phyloP scores from a whole-genome alignment of 2,113 vertebrate species.

The Catagonus wagneri region DNA sequence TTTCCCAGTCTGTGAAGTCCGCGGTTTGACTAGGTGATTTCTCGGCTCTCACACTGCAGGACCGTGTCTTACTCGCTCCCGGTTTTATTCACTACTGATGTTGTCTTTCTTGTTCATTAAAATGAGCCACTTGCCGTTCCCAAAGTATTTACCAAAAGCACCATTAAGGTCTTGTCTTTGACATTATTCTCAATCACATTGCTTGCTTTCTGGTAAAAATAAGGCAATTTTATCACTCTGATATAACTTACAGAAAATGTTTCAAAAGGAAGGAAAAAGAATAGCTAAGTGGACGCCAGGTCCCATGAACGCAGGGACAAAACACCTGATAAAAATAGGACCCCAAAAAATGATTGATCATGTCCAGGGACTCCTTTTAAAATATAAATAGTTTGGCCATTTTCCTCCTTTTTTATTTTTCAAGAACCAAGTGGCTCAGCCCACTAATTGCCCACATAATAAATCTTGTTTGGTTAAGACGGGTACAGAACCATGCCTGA shows the following conservation, averaged over 20 bases:
- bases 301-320: neutral
- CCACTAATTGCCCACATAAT: constrained; percentile 74
- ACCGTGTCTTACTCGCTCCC: neutral
- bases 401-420: constrained; percentile 47
- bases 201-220: constrained; percentile 1
- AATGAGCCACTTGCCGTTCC: neutral
- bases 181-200: neutral
- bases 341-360: constrained; percentile 9
- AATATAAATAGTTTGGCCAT: constrained; percentile 60
- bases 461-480: constrained; percentile 70
- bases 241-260: constrained; percentile 36
- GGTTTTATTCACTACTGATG: neutral
- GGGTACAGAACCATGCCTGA: constrained; percentile 74
- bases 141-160: neutral
- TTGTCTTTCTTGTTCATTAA: neutral
- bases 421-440: constrained; percentile 58
- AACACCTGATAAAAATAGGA: constrained; percentile 51
- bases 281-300: neutral
- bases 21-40: neutral
- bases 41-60: neutral
- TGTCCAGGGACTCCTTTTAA: constrained; percentile 27
- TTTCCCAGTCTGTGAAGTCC: neutral
- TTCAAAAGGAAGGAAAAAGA: neutral
- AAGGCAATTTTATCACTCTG: constrained; percentile 17
- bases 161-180: neutral